Percentiles rank a stretch among this genome's conserved stretches.
These are phyloP conservation scores for Cotesia congregata DNA, from an alignment of 2,888 invertebrate genomes.

Conservation along the genomic window DNA sequence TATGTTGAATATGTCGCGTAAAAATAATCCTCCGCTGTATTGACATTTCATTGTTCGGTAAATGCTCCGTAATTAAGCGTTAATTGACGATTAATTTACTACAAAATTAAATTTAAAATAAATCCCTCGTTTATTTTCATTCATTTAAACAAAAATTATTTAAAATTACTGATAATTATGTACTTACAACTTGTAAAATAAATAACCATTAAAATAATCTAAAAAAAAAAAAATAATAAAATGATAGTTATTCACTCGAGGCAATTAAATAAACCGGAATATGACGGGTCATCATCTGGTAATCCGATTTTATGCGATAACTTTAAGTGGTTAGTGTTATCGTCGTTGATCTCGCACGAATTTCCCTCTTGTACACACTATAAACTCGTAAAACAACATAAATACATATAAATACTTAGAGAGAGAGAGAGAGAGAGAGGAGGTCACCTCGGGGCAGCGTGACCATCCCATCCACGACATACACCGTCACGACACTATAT, in stretches of 20 bases:
- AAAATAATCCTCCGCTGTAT: too few relatives aligned
- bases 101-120: too few relatives aligned
- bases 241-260: background rate
- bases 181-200: background rate
- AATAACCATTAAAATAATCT: background rate
- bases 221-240: background rate
- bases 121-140: too few relatives aligned
- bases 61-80: too few relatives aligned
- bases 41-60: too few relatives aligned
- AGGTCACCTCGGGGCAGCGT: slow-evolving; percentile 5
- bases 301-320: slow-evolving; percentile 24
- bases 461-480: background rate
- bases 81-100: too few relatives aligned
- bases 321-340: slow-evolving; percentile 33
- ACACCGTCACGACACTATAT: background rate
- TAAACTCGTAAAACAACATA: slow-evolving; percentile 6
- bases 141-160: too few relatives aligned
- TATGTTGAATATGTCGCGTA: too few relatives aligned
- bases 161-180: too few relatives aligned
- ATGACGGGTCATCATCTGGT: slow-evolving; percentile 9
- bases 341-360: slow-evolving; percentile 29
- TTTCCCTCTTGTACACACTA: background rate
- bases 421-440: background rate
- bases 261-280: slow-evolving; percentile 18
- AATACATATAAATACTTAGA: background rate